A percentile compares a stretch with the other conserved stretches of the same genome.
phyloP scores from a whole-genome alignment of 2,888 invertebrate species.

The Drosophila kuntzei region DNA sequence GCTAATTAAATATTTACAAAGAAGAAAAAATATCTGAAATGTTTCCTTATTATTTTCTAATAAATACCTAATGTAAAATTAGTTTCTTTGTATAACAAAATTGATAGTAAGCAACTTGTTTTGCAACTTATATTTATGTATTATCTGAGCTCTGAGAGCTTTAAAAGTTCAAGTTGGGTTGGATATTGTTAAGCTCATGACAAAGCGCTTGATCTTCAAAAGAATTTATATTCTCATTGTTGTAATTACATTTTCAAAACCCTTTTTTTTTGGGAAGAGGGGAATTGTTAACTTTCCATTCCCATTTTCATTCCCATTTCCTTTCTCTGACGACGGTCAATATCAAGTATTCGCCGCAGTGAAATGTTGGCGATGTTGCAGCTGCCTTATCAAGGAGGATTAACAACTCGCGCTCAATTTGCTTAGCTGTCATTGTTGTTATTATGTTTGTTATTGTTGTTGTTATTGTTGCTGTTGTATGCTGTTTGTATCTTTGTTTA shows the following conservation, averaged over 20 bases:
- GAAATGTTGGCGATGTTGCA: constrained; percentile 34
- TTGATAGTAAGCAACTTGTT: constrained; percentile 1
- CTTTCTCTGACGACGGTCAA: constrained; percentile 34
- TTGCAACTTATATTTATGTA: background rate
- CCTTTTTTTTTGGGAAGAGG: constrained; percentile 12
- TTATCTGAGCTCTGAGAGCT: background rate
- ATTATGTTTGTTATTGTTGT: constrained; percentile 30
- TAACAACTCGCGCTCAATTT: constrained; percentile 65
- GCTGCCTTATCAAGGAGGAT: constrained; percentile 56
- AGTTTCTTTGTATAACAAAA: background rate
- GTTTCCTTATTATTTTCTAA: background rate
- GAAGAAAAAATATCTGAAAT: background rate
- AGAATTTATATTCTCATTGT: constrained; percentile 45
- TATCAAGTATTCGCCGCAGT: constrained; percentile 25
- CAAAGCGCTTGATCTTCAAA: constrained; percentile 22
- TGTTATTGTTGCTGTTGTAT: constrained; percentile 47
- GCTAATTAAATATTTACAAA: background rate
- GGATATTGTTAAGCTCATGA: constrained; percentile 18
- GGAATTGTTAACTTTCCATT: too few relatives aligned
- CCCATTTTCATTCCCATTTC: constrained; percentile 30
- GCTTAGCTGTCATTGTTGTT: constrained; percentile 65
- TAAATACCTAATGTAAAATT: too few relatives aligned
- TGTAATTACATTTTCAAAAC: constrained; percentile 61
- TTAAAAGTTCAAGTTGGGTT: constrained; percentile 1
- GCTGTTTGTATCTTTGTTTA: constrained; percentile 37